Base-by-base conservation (phyloP, 2,888 invertebrate species). In the Leucophenga montana region DNA sequence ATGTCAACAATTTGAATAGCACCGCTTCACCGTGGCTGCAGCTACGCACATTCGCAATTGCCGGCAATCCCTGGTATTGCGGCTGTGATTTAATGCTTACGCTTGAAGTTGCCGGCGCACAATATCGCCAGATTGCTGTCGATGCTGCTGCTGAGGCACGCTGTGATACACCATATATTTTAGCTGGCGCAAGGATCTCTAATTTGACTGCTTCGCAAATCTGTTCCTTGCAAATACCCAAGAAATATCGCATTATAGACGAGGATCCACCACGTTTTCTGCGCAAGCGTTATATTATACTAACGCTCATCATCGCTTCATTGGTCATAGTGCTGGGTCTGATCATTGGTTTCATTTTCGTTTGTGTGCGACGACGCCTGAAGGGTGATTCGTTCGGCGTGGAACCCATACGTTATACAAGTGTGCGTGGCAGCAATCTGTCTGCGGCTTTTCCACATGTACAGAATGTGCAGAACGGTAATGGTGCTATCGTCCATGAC, bases 21-120 rank as follows among this genome's bases (percentile, higher is more conserved):
- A 70, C 69, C 4, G 76, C 71, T 3, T 14, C n/a, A 31, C 20
- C 62, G 18, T 89, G 89, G 87, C 80, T 88, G 1, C 85, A 90
- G 59, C 79, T 94, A 68, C 90, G 90, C 22, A 87, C 89, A 6
- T 82, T 94, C 61, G 90, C 91, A 74, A 90, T 93, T 84, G 89
- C 90, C 1, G 91, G 91, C n/a, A 94, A 94, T 88, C 91, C 90
- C 67, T 92, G 94, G 90, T 86, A 90, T 53, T 94, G 94, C 83
- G 91, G 92, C 82, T 94, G 94, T 82, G 82, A 79, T 2, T 73
- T 89, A 64, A 62, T 87, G 54, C 78, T 83, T 68, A 85, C 88
- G 4, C 75, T 91, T 11, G 84, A 86, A 70, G 77, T 75, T 33
- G 77, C 79, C 14, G 86, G 84, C 2, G 71, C 77, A 0, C 76